phyloP scores from a whole-genome alignment of 2,888 invertebrate species.

The Seira ritae region DNA sequence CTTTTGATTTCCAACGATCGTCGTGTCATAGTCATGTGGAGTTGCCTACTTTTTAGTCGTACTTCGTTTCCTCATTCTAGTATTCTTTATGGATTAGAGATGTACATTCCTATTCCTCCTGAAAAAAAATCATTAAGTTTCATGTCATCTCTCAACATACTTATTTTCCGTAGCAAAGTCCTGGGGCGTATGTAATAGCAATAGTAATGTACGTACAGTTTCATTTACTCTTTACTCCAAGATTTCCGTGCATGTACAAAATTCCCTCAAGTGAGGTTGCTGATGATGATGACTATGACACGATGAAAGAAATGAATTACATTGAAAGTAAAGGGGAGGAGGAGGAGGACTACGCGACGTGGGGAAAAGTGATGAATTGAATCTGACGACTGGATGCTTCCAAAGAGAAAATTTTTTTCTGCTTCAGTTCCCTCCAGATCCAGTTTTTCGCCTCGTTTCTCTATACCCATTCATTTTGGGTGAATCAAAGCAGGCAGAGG shows the following conservation, averaged over 20 bases:
- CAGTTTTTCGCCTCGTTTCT: slow-evolving; percentile 37
- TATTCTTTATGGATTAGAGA: background rate
- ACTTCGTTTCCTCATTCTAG: background rate
- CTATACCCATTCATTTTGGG: background rate
- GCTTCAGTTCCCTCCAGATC: slow-evolving; percentile 29
- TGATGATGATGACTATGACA: slow-evolving; percentile 16
- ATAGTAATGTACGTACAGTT: background rate
- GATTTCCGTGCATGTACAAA: background rate
- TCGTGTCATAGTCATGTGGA: background rate
- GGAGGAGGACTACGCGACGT: background rate
- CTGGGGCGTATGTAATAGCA: too few species aligned
- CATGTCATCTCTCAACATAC: background rate
- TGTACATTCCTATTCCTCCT: too few species aligned
- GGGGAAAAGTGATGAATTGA: slow-evolving; percentile 52
- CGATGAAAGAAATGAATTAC: slow-evolving; percentile 19
- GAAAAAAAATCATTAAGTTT: background rate
- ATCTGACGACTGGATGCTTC: slow-evolving; percentile 55
- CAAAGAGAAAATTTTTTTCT: slow-evolving; percentile 48
- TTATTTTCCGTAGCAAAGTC: background rate
- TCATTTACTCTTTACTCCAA: background rate
- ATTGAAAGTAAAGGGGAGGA: background rate
- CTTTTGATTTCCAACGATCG: background rate
- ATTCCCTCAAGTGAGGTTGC: background rate
- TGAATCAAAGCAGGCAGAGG: background rate
- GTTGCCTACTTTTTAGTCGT: background rate